Base-by-base conservation (phyloP, 2,888 invertebrate species). In the Lycaena phlaeas region DNA sequence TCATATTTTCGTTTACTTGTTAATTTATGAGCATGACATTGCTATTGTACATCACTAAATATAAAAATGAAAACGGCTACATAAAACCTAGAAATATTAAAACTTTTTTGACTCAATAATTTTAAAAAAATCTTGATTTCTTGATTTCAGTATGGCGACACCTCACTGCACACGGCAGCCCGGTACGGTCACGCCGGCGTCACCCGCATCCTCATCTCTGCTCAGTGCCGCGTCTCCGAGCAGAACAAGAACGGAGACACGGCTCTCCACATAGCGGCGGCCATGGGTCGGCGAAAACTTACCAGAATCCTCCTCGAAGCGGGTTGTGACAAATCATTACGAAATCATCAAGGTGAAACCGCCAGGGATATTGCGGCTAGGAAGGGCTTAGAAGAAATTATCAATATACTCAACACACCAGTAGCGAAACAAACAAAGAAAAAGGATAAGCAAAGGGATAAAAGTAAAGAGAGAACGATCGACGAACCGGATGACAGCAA, bases 191-290 rank as follows among this genome's bases (percentile, higher is more conserved):
- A 98, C 77, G 97, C 97, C 0, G 97, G 97, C 2, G 97, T 97
- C 45, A 94, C 96, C 0, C 87, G 97, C 40, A 97, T 98, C 57
- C 88, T 98, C 40, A 91, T 98, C 53, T 96, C 96, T 26, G 97
- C 96, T 0, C 88, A 92, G 54, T 93, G 94, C 67, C 88, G 91
- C 53, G 91, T 94, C 40, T 92, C 94, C 43, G 94, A 94, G 59
- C 93, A 94, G 60, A 98, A 98, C 71, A 95, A 97, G 87, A 98
- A 98, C 77, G 96, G 96, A 0, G 97, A 98, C 77, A 96, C 96
- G 0, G 92, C 96, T 0, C 82, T 98, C 9, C 97, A 98, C 71
- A 96, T 98, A 56, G 92, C 96, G 1, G 92, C 96, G 5, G 97
- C 97, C 1, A 95, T 97, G 94, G 96, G 96, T 4, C 86, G 96